phyloP scores from a whole-genome alignment of 2,797 vertebrate species.

The Sebastes hubbsi region DNA sequence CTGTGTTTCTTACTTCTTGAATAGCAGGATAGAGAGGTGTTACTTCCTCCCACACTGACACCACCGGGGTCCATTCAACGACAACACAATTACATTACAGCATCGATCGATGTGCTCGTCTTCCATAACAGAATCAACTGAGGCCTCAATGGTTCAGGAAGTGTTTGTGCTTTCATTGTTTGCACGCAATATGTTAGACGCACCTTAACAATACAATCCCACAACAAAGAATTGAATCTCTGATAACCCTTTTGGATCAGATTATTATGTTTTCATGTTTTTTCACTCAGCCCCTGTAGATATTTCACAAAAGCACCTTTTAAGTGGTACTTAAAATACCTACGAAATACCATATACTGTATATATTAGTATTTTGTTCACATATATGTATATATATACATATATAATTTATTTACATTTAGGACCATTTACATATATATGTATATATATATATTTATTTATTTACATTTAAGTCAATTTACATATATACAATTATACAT shows the following conservation, averaged over 20 bases:
- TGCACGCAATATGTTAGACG: not conserved
- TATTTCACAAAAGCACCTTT: too few species aligned
- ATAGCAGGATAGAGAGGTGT: constrained; percentile 32
- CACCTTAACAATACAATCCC: not conserved
- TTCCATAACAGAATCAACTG: constrained; percentile 4
- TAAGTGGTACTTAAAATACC: too few species aligned
- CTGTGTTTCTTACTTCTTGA: constrained; percentile 31
- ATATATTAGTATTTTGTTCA: too few species aligned
- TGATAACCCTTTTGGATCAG: not conserved
- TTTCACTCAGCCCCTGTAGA: too few species aligned
- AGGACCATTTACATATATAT: too few species aligned
- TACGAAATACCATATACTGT: not conserved
- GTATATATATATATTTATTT: too few species aligned
- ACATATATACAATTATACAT: too few species aligned
- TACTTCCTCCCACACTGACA: not conserved
- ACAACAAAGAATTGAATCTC: not conserved
- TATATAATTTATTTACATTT: too few species aligned
- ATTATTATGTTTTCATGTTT: not conserved
- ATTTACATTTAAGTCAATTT: too few species aligned
- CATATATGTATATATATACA: too few species aligned
- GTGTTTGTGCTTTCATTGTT: constrained; percentile 27
- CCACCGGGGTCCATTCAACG: not conserved
- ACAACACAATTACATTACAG: not conserved
- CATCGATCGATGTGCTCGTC: not conserved
- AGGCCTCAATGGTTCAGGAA: constrained; percentile 26